Evolutionary conservation across 2,888 invertebrate genomes (phyloP).

Genomic region (Entomobrya multifasciata): DNA sequence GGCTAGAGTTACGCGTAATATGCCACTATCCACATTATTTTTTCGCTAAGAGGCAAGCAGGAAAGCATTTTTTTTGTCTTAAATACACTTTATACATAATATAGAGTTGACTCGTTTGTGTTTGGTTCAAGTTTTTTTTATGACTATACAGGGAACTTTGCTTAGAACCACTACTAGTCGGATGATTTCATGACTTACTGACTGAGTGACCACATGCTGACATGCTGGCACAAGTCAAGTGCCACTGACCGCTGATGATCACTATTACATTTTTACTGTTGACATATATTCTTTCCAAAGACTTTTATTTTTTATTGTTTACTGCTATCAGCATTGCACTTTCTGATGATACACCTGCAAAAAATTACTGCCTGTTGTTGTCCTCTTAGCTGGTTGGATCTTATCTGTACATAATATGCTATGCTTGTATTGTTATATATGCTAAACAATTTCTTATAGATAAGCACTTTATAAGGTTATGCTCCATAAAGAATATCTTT

Average conservation of each 20-base stretch:
- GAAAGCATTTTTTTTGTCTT: slow-evolving; percentile 24
- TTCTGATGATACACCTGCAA: slow-evolving; percentile 19
- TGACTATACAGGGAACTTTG: neutral
- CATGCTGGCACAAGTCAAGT: slow-evolving; percentile 72
- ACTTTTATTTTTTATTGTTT: slow-evolving; percentile 29
- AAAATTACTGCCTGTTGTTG: neutral
- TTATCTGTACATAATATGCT: neutral
- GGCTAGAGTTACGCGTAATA: slow-evolving; percentile 12
- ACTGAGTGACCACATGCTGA: slow-evolving; percentile 71
- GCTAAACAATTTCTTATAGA: neutral
- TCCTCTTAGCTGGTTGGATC: neutral
- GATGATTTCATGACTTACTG: slow-evolving; percentile 67
- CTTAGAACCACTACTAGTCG: slow-evolving; percentile 37
- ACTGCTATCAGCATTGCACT: slow-evolving; percentile 25
- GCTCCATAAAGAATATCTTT: too few relatives aligned
- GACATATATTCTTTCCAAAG: slow-evolving; percentile 61
- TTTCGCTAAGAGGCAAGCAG: slow-evolving; percentile 14
- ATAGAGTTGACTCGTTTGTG: neutral
- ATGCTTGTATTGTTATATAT: neutral
- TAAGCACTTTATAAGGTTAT: neutral
- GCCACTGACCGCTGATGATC: slow-evolving; percentile 72
- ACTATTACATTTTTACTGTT: slow-evolving; percentile 66
- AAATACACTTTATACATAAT: slow-evolving; percentile 27
- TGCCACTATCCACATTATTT: neutral
- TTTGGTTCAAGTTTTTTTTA: slow-evolving; percentile 4